A percentile compares a stretch with the other conserved stretches of the same genome.
phyloP scores from a whole-genome alignment of 2,797 vertebrate species.

The Mus spretus region DNA sequence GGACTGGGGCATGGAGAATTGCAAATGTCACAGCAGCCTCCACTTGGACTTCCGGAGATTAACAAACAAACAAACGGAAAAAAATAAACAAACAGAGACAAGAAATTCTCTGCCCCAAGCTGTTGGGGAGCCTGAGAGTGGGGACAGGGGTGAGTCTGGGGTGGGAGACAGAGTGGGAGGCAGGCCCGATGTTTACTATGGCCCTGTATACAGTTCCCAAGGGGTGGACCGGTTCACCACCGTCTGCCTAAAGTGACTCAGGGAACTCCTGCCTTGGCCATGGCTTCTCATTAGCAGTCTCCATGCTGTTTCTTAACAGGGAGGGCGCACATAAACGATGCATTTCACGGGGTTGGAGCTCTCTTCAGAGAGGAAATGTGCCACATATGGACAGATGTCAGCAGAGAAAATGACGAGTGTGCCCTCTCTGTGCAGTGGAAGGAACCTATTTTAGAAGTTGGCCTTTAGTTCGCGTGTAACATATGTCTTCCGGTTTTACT shows the following conservation, averaged over 20 bases:
- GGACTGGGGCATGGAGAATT: conserved; percentile 99
- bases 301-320: conserved; percentile 94
- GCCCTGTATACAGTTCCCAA: conserved; percentile 88
- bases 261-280: conserved; percentile 92
- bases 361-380: conserved; percentile 92
- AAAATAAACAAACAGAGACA: conserved; percentile 81
- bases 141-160: not conserved
- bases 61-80: conserved; percentile 79
- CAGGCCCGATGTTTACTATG: conserved; percentile 88
- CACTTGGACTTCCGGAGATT: conserved; percentile 93
- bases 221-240: conserved; percentile 89
- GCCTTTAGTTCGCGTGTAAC: conserved; percentile 56
- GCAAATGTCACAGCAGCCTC: conserved; percentile 99
- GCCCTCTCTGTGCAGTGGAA: conserved; percentile 83
- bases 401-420: conserved; percentile 70
- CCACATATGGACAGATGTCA: conserved; percentile 89
- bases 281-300: conserved; percentile 94
- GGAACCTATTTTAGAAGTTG: conserved; percentile 66
- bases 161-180: conserved; percentile 21
- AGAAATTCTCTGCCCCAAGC: conserved; percentile 91
- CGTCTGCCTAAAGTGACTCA: conserved; percentile 91
- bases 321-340: conserved; percentile 95
- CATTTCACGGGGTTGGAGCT: conserved; percentile 96
- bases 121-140: conserved; percentile 88
- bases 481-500: conserved; percentile 32